phyloP scores from a whole-genome alignment of 2,888 invertebrate genomes.

The Andrena marginata region DNA sequence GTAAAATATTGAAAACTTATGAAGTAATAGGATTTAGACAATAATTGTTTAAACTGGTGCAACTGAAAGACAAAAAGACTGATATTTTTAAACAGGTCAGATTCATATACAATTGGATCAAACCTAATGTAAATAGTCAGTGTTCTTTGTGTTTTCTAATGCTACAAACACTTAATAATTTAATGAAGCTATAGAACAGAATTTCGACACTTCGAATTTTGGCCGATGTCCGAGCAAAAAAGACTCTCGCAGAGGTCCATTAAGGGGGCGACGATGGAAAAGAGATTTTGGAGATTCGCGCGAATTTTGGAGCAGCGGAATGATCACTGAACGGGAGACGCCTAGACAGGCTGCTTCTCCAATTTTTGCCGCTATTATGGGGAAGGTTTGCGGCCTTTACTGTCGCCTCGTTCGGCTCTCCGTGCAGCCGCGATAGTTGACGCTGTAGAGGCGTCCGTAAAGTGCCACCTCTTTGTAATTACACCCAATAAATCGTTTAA shows the following conservation, averaged over 20 bases:
- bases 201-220: no score
- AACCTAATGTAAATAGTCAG: no score
- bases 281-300: not conserved
- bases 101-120: no score
- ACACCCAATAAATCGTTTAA: constrained; percentile 45
- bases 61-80: no score
- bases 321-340: not conserved
- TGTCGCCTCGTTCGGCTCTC: constrained; percentile 12
- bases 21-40: no score
- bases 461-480: constrained; percentile 45
- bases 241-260: not conserved
- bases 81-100: no score
- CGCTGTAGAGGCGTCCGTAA: constrained; percentile 20
- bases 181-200: no score
- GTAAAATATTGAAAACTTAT: no score
- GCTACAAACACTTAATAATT: no score
- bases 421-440: not conserved
- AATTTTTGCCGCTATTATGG: not conserved
- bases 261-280: not conserved
- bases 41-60: no score
- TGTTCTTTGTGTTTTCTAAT: no score
- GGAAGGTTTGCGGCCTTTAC: constrained; percentile 12
- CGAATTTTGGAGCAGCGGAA: not conserved
- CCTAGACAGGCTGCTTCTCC: not conserved
- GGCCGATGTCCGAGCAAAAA: no score